Evolutionary conservation across 2,888 invertebrate species (phyloP), one percentile per base, ranked within the genome.

Genomic region (Megastigmus dorsalis): DNA sequence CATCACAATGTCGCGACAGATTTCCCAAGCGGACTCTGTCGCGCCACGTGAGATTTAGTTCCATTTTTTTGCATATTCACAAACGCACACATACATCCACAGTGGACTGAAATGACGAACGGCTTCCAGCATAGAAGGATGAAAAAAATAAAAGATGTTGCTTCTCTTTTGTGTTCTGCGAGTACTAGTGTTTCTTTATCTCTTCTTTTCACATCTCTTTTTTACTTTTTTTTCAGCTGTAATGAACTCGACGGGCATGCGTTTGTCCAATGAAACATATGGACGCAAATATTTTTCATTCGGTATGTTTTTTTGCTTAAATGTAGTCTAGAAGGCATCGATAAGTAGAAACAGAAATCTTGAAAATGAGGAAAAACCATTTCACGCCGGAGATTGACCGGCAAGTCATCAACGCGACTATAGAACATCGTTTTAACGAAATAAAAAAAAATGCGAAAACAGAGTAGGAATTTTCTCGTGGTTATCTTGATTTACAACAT

Each of bases 161-260:
- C 13, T 30, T n/a, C 28, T 18, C 60, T 60, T 60, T 60, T 45
- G 60, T 60, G 30, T n/a, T 60, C 26, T 26, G 26, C 13, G 15
- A 41, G 10, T n/a, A 13, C 23, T 26, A 4, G 9, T 23, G 1
- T 1, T 20, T 33, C 6, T 36, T 5, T 55, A 0, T 10, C 36
- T 36, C 9, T 55, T 33, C 33, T 55, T 33, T 36, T 54, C 30
- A 6, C 55, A 28, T 33, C 18, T 55, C 18, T 5, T 55, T 30
- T 54, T 28, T n/a, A n/a, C n/a, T 54, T 28, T 38, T 36, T 45
- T 45, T n/a, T 45, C 45, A 45, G 15, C 20, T 20, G 18, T 43
- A 43, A 43, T 43, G n/a, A n/a, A n/a, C 43, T 9, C n/a, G 43
- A 15, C 6, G 45, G 4, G 20, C n/a, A n/a, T n/a, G n/a, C n/a